Percentiles rank a stretch among this genome's conserved stretches.
phyloP scores from a whole-genome alignment of 2,888 invertebrate species.

The Schrankia costaestrigalis region DNA sequence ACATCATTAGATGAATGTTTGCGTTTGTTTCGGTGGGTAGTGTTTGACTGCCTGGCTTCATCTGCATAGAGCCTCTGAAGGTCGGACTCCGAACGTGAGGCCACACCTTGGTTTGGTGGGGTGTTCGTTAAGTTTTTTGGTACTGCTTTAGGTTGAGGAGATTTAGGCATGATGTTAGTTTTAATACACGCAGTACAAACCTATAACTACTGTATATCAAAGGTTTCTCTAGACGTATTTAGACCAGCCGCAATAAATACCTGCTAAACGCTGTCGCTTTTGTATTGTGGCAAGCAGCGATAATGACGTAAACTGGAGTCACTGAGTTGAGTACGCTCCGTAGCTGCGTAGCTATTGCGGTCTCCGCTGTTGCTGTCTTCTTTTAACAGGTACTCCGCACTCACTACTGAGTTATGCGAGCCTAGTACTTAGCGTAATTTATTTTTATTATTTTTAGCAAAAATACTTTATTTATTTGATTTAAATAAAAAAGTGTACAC shows the following conservation, averaged over 20 bases:
- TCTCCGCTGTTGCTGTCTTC: background rate
- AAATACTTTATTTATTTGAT: too few relatives aligned
- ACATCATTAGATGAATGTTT: background rate
- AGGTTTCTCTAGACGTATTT: too few relatives aligned
- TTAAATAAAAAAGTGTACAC: too few relatives aligned
- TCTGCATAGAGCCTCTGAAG: background rate
- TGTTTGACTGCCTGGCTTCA: background rate
- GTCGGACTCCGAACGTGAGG: slow-evolving; percentile 1
- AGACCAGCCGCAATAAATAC: background rate
- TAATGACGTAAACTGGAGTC: too few relatives aligned
- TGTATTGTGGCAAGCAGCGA: slow-evolving; percentile 1
- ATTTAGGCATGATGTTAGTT: too few relatives aligned
- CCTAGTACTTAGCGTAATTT: background rate
- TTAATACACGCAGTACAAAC: too few relatives aligned
- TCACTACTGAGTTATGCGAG: background rate
- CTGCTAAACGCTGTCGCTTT: background rate
- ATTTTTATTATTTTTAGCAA: background rate
- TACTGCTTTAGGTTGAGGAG: too few relatives aligned
- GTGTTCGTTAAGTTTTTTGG: background rate
- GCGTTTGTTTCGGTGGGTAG: slow-evolving; percentile 1
- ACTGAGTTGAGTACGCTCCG: background rate
- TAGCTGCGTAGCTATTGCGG: background rate
- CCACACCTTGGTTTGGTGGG: background rate
- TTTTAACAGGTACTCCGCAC: background rate
- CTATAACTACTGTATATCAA: too few relatives aligned